Base-by-base conservation (phyloP, 2,888 invertebrate genomes). In the Itoplectis maculator region DNA sequence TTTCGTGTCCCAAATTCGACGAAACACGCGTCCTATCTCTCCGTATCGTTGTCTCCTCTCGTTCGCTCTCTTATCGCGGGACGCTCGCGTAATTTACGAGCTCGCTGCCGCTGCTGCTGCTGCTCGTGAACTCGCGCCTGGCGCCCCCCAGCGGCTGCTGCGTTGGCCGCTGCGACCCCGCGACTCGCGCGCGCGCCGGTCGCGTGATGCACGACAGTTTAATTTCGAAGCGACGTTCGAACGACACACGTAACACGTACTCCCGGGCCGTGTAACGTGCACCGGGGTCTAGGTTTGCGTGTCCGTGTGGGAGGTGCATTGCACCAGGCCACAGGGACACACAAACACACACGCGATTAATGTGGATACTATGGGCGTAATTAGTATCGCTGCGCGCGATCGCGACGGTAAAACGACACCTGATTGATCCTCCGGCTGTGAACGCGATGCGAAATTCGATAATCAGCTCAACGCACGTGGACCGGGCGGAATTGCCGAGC, bases 201-300 rank as follows among this genome's bases (percentile, higher is more conserved):
- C 56, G 75, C 75, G 75, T 76, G 75, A 76, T 76, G 37, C 75
- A 76, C 66, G 75, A 68, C 56, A 76, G 56, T 76, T 66, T 76
- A 76, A 76, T 76, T 76, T 68, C 56, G 23, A 18, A 37, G 23
- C 45, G 42, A 66, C 56, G 66, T 76, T n/a, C 56, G 66, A 66
- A 76, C 66, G 37, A 56, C 66, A 56, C 13, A 47, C 47, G 66
- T 56, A 56, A 66, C 15, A 45, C 66, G 29, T 35, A 66, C 18
- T 18, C 15, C 35, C 20, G 18, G 66, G 42, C 15, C 7, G 56
- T 35, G 35, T 65, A 7, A 11, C 37, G 11, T 23, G 5, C 0
- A 35, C 13, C 23, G 29, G 9, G n/a, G n/a, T n/a, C n/a, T n/a
- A n/a, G n/a, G 1, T 23, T 11, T 54, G 18, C 42, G 40, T 54